Evolutionary conservation across 2,797 vertebrate species (phyloP).

Genomic region (Anomalospiza imberbis): DNA sequence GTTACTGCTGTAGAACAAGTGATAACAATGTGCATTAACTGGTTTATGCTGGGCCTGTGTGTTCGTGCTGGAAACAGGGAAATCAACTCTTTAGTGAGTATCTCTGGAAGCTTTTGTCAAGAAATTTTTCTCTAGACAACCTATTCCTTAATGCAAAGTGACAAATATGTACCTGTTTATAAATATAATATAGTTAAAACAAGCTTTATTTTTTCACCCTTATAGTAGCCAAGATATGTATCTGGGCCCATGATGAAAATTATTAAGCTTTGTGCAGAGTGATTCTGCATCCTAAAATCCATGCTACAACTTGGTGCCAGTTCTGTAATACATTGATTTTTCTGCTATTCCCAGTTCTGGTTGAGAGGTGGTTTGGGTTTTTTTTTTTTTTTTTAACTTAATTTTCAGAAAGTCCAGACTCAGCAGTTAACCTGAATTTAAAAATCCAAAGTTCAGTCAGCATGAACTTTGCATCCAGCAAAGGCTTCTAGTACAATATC

Average conservation of each 20-base stretch:
- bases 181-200: background rate
- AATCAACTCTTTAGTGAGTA: background rate
- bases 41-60: background rate
- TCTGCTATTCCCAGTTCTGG: background rate
- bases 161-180: background rate
- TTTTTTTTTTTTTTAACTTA: background rate
- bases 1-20: slow-evolving; percentile 9
- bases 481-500: background rate
- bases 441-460: background rate
- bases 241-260: background rate
- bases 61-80: background rate
- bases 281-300: background rate
- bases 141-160: background rate
- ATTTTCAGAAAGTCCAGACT: background rate
- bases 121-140: background rate
- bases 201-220: background rate
- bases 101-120: background rate
- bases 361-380: fast-evolving
- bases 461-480: background rate
- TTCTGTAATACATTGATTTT: background rate
- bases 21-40: slow-evolving; percentile 3
- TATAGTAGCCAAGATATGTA: background rate
- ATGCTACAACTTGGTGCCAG: background rate
- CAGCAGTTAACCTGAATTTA: background rate
- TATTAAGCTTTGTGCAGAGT: background rate